Percentiles rank a stretch among this genome's conserved stretches.
Evolutionary conservation across 2,888 invertebrate genomes (phyloP).

Genomic region (Orgyia antiqua): DNA sequence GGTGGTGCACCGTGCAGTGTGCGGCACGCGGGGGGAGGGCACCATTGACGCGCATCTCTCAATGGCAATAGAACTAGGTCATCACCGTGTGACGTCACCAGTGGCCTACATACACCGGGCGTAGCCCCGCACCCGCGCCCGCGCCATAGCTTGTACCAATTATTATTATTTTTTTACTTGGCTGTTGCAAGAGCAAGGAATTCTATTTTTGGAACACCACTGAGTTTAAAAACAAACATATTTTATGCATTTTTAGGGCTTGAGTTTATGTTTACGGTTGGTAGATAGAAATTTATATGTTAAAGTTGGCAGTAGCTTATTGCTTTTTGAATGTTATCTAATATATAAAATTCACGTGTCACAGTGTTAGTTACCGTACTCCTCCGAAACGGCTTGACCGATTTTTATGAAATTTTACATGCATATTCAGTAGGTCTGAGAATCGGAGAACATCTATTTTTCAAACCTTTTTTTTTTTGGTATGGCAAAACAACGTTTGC

Average conservation of each 20-base stretch:
- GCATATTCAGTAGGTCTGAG: too few relatives aligned
- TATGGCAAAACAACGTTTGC: too few relatives aligned
- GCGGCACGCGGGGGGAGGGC: conserved; percentile 33
- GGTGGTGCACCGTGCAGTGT: conserved; percentile 35
- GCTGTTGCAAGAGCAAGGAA: conserved; percentile 45
- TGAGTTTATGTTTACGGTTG: neutral
- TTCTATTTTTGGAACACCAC: conserved; percentile 54
- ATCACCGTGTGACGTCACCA: conserved; percentile 65
- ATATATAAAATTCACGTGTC: too few relatives aligned
- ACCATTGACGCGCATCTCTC: conserved; percentile 76
- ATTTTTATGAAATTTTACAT: too few relatives aligned
- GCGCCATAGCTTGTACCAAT: conserved; percentile 34
- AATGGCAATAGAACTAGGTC: conserved; percentile 72
- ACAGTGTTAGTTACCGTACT: too few relatives aligned
- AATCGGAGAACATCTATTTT: too few relatives aligned
- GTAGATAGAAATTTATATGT: too few relatives aligned
- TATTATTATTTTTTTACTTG: conserved; percentile 48
- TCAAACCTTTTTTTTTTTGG: too few relatives aligned
- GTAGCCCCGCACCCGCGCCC: conserved; percentile 46
- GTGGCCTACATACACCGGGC: conserved; percentile 70
- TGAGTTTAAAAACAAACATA: conserved; percentile 22
- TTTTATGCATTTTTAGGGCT: conserved; percentile 8
- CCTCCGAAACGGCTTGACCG: too few relatives aligned
- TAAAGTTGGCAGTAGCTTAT: too few relatives aligned
- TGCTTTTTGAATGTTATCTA: too few relatives aligned